A percentile compares a stretch with the other conserved stretches of the same genome.
Evolutionary conservation across 2,888 invertebrate species (phyloP).

Genomic region (Germaria angustata): DNA sequence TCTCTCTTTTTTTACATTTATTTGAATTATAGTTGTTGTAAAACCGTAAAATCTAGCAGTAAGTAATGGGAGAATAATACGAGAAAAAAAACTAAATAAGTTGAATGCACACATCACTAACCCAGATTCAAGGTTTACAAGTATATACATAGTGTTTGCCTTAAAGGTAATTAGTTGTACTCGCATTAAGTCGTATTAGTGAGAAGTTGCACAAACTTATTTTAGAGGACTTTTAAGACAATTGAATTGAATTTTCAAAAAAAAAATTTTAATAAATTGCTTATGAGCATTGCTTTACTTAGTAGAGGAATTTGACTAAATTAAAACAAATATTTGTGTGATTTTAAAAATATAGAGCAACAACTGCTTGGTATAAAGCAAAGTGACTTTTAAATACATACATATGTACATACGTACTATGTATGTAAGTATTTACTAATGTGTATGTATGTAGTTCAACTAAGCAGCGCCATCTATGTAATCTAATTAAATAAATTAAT

Average conservation of each 20-base stretch:
- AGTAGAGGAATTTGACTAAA: no score
- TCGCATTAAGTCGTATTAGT: not conserved
- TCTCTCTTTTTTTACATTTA: conserved; percentile 29
- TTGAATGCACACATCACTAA: conserved; percentile 51
- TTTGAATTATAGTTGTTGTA: conserved; percentile 16
- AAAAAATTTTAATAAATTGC: not conserved
- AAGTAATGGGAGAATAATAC: not conserved
- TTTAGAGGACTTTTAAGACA: not conserved
- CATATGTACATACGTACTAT: no score
- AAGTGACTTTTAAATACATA: not conserved
- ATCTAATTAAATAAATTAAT: not conserved
- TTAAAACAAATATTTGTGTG: no score
- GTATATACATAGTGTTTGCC: conserved; percentile 30
- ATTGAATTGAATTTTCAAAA: not conserved
- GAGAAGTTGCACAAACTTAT: not conserved
- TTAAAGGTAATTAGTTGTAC: conserved; percentile 36
- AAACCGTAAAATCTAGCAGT: conserved; percentile 50
- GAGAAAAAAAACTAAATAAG: not conserved
- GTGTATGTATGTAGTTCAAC: not conserved
- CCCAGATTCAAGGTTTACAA: conserved; percentile 62
- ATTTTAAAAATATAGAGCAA: no score
- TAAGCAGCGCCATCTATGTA: not conserved
- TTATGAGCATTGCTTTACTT: no score
- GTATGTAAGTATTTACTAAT: no score
- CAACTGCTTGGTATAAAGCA: not conserved